Evolutionary conservation across 2,888 invertebrate genomes (phyloP).

Genomic region (Drosophila buzzatii): DNA sequence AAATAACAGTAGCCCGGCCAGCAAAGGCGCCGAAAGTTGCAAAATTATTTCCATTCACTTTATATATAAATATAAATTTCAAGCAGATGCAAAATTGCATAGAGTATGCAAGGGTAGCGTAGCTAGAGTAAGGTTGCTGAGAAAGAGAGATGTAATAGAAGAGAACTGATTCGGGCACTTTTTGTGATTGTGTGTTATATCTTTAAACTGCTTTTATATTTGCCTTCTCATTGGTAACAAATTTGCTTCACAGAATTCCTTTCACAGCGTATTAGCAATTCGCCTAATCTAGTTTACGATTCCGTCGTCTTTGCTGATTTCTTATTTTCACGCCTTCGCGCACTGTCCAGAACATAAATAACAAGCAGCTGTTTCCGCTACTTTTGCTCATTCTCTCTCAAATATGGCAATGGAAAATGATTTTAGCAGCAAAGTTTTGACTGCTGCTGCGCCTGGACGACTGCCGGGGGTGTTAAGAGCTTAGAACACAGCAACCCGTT

Average conservation of each 20-base stretch:
- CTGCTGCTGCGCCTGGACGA: constrained; percentile 22
- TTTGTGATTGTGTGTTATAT: no score
- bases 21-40: constrained; percentile 24
- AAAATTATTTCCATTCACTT: constrained; percentile 30
- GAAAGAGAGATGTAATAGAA: not conserved
- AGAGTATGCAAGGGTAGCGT: constrained; percentile 3
- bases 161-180: not conserved
- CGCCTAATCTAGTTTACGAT: not conserved
- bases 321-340: constrained; percentile 10
- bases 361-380: constrained; percentile 60
- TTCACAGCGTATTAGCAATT: constrained; percentile 12
- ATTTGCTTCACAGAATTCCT: not conserved
- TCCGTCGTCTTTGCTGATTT: constrained; percentile 16
- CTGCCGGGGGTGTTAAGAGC: constrained; percentile 43
- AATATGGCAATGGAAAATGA: constrained; percentile 34
- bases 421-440: constrained; percentile 55
- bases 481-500: constrained; percentile 22
- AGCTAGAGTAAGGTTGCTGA: no score
- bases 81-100: constrained; percentile 11
- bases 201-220: no score
- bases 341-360: constrained; percentile 52
- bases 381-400: not conserved
- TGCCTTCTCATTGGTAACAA: no score
- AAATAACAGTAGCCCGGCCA: constrained; percentile 28
- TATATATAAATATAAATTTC: constrained; percentile 11